Base-by-base conservation (phyloP, 2,113 vertebrate species). In the Cavia porcellus region DNA sequence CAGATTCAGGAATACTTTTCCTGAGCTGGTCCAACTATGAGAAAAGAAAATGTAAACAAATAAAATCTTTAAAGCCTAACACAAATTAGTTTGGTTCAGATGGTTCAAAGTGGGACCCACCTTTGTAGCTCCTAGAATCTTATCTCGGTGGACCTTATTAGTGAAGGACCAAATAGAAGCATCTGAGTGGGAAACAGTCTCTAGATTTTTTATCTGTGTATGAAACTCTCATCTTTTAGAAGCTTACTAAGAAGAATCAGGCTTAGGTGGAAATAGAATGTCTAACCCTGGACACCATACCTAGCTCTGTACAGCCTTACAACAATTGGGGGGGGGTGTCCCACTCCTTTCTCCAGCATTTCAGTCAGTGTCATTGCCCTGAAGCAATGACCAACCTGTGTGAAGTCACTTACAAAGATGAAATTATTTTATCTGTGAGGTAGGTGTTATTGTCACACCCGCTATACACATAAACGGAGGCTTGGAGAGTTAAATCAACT, bases 21-120 rank as follows among this genome's bases (percentile, higher is more conserved):
- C 85, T 59, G 35, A 92, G 83, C 50, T 62, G 64, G 57, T 42
- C 66, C 85, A 61, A 62, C 42, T 94, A 75, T 50, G 57, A 96
- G 42, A 86, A 92, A 38, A 92, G n/a, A 82, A 59, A 80, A 42
- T 25, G n/a, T 64, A 57, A 35, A 72, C 28, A 74, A 86, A 97
- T 12, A 83, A 80, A 91, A 79, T 92, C n/a, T 89, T 79, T 28
- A 11, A 68, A 93, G 61, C 32, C 35, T 47, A 30, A 82, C n/a
- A 74, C 90, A 77, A n/a, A 93, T 47, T 64, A 35, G 20, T 55
- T 88, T 13, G 17, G 38, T 5, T 32, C 15, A 75, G 19, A 88
- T 6, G 7, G 3, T 25, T 79, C n/a, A 0, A 47, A 61, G 30
- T 7, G 15, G 62, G 7, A 22, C 10, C 20, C 24, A 14, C 8